Percentiles rank a stretch among this genome's conserved stretches.
Conservation (phyloP, 2,113 vertebrate species). For the Crotalus viridis region DNA sequence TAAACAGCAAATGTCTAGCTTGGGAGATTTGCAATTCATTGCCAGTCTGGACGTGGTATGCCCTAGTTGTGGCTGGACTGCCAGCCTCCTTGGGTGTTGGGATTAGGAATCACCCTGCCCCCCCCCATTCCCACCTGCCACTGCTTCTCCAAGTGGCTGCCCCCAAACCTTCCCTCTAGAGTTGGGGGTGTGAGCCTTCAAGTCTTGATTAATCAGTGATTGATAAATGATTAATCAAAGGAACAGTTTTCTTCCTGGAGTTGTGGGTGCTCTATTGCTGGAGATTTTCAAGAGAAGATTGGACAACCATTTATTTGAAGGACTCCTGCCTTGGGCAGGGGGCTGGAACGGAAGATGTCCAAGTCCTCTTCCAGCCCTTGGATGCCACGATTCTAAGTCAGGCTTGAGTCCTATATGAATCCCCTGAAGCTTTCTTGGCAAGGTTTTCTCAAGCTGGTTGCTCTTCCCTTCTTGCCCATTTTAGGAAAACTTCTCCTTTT, state of each 20-base stretch:
- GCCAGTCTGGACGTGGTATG: background rate
- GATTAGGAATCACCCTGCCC: background rate
- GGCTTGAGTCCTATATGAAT: background rate
- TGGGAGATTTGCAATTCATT: slow-evolving; percentile 9
- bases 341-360: no score
- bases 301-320: background rate
- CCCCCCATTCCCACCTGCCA: background rate
- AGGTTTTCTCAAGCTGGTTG: background rate
- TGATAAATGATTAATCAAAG: background rate
- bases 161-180: background rate
- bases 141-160: background rate
- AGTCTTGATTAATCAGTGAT: background rate
- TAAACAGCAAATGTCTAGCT: slow-evolving; percentile 40
- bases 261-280: background rate
- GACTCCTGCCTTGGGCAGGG: no score
- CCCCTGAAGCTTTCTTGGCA: background rate
- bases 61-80: background rate
- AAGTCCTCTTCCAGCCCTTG: background rate
- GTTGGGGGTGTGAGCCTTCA: background rate
- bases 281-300: background rate
- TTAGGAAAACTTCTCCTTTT: background rate
- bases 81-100: background rate
- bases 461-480: background rate
- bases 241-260: background rate
- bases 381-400: no score